phyloP scores from a whole-genome alignment of 2,797 vertebrate genomes.

The Gouania willdenowi region DNA sequence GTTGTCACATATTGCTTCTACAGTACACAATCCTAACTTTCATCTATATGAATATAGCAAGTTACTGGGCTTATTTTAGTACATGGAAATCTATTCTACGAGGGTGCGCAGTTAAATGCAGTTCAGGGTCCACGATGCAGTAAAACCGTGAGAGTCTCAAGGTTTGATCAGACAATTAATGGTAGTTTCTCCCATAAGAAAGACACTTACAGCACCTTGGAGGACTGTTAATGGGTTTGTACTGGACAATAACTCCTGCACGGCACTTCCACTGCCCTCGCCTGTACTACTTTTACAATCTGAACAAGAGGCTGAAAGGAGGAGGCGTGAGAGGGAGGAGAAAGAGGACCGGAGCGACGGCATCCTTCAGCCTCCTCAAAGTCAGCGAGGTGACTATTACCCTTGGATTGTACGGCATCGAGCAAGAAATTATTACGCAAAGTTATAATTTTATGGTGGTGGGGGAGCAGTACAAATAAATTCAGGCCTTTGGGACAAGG shows the following conservation, averaged over 20 bases:
- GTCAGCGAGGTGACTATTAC: conserved; percentile 75
- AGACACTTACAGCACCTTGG: conserved; percentile 64
- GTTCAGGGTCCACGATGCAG: conserved; percentile 60
- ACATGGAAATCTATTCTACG: conserved; percentile 60
- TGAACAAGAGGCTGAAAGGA: conserved; percentile 52
- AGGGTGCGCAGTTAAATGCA: conserved; percentile 43
- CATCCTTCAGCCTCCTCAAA: conserved; percentile 71
- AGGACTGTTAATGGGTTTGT: conserved; percentile 61
- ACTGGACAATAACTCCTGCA: conserved; percentile 67
- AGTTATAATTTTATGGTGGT: conserved; percentile 80
- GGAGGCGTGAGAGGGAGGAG: conserved; percentile 33
- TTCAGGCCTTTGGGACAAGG: conserved; percentile 73
- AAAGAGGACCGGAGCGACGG: conserved; percentile 32
- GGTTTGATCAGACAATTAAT: conserved; percentile 70
- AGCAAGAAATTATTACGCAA: conserved; percentile 78
- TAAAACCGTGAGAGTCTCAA: conserved; percentile 65
- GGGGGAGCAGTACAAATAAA: conserved; percentile 76
- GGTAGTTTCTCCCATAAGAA: conserved; percentile 53
- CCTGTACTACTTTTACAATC: conserved; percentile 61
- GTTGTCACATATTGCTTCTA: conserved; percentile 11
- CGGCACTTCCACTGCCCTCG: conserved; percentile 50
- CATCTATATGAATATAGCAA: conserved; percentile 42
- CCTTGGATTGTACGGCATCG: conserved; percentile 74
- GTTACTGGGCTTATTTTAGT: conserved; percentile 50
- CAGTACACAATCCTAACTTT: conserved; percentile 35